Evolutionary conservation across 2,113 vertebrate species (phyloP), one percentile per base, ranked within the genome.

Genomic region (Cephalopterus ornatus): DNA sequence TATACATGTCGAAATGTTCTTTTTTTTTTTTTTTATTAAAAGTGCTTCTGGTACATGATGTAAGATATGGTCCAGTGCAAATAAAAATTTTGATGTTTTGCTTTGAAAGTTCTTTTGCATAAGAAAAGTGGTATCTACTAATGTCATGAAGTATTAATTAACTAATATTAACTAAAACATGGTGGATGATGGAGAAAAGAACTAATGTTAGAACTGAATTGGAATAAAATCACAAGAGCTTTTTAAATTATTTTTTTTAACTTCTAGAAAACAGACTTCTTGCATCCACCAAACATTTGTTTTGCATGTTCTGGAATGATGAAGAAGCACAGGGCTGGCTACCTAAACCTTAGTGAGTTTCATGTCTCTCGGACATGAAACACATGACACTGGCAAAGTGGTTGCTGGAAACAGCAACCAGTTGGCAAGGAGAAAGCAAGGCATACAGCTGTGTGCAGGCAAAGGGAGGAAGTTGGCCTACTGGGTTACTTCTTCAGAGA

Each of bases 401-500:
- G 21, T 20, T 70, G 41, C 56, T 42, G 30, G 24, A 61, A 53
- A 47, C 15, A 58, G 33, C 22, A 49, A 27, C 32, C 4, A 52
- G 15, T 4, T 44, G 55, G 41, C 44, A 32, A 66, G n/a, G 35
- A 67, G 63, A 44, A 77, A 32, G 46, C 27, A 15, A 35, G 24
- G 59, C 27, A 8, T 14, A 26, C 7, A 52, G 37, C 46, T 53
- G 55, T 24, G 32, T n/a, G 59, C 15, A 30, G 53, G 41, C 61
- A 37, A 27, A 30, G 30, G 42, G 32, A 41, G 12, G 10, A 53
- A 35, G 44, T 1, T 67, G 68, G 58, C 46, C n/a, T 37, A 15
- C 6, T 0, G 0, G 56, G 44, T 33, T 50, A 19, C 13, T 86
- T 1, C 49, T 53, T 58, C 14, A 30, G 24, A 76, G 8, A 26